Conservation (phyloP, 2,797 vertebrate genomes). For the Ambastaia sidthimunki region DNA sequence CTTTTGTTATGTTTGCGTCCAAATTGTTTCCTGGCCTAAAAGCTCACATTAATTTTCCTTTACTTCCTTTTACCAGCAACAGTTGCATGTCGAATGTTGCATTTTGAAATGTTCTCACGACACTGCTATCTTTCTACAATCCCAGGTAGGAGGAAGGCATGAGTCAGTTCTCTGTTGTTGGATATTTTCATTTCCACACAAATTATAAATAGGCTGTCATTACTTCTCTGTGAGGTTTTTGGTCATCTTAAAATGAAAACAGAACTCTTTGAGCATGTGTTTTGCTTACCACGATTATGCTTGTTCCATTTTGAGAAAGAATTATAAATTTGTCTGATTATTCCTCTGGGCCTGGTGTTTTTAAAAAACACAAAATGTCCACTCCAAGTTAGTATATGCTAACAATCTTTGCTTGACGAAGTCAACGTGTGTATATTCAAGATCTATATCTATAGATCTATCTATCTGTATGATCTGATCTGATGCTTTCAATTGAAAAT, state of each 20-base stretch:
- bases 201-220: constrained; percentile 63
- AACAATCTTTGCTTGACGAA: too few species aligned
- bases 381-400: not conserved
- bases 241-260: constrained; percentile 15
- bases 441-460: too few species aligned
- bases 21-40: constrained; percentile 8
- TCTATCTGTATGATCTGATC: too few species aligned
- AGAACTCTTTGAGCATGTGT: constrained; percentile 4
- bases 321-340: not conserved
- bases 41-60: constrained; percentile 5
- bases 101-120: not conserved
- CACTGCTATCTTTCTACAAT: constrained; percentile 49
- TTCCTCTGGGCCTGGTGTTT: not conserved
- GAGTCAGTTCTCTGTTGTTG: constrained; percentile 58
- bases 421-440: too few species aligned
- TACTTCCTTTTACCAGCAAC: constrained; percentile 41
- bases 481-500: too few species aligned
- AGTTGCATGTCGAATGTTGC: not conserved
- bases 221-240: constrained; percentile 10
- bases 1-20: constrained; percentile 7
- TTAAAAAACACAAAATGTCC: not conserved
- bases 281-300: not conserved
- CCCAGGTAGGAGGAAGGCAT: constrained; percentile 71
- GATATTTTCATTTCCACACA: constrained; percentile 67
- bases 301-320: not conserved